phyloP scores from a whole-genome alignment of 2,888 invertebrate genomes.

The Chymomyza caudatula region DNA sequence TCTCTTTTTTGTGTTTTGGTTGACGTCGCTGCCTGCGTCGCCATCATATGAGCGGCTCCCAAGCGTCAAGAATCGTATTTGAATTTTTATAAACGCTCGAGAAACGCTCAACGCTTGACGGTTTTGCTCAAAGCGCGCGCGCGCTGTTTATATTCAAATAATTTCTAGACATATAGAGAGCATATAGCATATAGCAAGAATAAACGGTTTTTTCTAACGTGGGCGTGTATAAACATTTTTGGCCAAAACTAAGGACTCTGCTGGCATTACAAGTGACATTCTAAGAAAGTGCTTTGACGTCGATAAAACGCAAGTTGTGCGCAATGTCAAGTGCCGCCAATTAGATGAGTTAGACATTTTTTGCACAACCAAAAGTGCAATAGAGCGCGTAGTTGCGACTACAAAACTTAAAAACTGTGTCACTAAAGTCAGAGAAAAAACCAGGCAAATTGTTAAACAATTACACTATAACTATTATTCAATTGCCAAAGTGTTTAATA shows the following conservation, averaged over 20 bases:
- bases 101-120: conserved; percentile 67
- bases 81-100: conserved; percentile 76
- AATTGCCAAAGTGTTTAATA: not conserved
- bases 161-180: not conserved
- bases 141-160: conserved; percentile 44
- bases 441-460: conserved; percentile 10
- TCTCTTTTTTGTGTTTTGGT: conserved; percentile 37
- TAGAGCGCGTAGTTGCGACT: not conserved
- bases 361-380: not conserved
- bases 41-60: conserved; percentile 38
- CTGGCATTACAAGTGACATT: conserved; percentile 10
- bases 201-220: not conserved
- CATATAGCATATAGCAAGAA: not conserved
- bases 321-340: conserved; percentile 14
- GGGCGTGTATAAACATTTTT: conserved; percentile 12
- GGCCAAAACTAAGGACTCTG: conserved; percentile 34
- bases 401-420: conserved; percentile 23
- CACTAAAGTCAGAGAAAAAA: conserved; percentile 13
- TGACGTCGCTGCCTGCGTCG: conserved; percentile 30
- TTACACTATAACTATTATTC: conserved; percentile 4
- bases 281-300: conserved; percentile 21
- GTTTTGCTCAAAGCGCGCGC: conserved; percentile 6
- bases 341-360: conserved; percentile 27
- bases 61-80: conserved; percentile 73
- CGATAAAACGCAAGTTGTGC: not conserved